Conservation (phyloP, 2,113 vertebrate species). For the Sinocyclocheilus rhinocerous region DNA sequence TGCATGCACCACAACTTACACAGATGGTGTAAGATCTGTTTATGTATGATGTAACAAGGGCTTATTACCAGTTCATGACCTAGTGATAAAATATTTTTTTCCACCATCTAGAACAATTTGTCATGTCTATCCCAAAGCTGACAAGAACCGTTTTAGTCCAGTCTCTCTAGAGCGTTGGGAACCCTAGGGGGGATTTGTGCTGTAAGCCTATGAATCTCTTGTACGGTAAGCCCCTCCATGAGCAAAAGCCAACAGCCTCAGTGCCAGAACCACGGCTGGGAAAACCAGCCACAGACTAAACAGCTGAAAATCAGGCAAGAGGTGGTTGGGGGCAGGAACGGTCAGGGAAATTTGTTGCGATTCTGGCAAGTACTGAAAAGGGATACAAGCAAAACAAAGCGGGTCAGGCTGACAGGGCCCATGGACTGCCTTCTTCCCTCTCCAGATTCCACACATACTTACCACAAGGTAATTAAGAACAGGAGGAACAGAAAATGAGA, state of each 20-base stretch:
- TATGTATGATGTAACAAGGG: slow-evolving; percentile 6
- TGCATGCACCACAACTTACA: background rate
- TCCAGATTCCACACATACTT: slow-evolving; percentile 68
- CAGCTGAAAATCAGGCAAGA: slow-evolving; percentile 66
- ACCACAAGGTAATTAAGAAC: slow-evolving; percentile 65
- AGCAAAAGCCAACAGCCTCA: slow-evolving; percentile 57
- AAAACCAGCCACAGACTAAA: slow-evolving; percentile 78
- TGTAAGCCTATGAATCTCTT: slow-evolving; percentile 38
- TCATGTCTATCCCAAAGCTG: slow-evolving; percentile 48
- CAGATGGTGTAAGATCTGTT: background rate
- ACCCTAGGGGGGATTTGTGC: slow-evolving; percentile 47
- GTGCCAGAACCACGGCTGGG: slow-evolving; percentile 62
- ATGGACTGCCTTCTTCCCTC: slow-evolving; percentile 36
- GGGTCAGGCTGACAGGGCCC: slow-evolving; percentile 65
- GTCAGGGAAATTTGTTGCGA: slow-evolving; percentile 63
- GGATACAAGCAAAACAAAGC: slow-evolving; percentile 74
- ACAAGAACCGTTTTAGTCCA: slow-evolving; percentile 62
- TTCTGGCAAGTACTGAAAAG: slow-evolving; percentile 70
- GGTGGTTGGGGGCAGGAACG: slow-evolving; percentile 37
- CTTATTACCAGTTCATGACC: background rate
- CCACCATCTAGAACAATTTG: slow-evolving; percentile 1
- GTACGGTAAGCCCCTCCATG: slow-evolving; percentile 52
- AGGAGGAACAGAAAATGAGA: slow-evolving; percentile 41
- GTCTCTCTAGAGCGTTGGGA: slow-evolving; percentile 29
- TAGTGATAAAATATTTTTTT: slow-evolving; percentile 16